A percentile compares a stretch with the other conserved stretches of the same genome.
Evolutionary conservation across 35 echinoderm and acorn worm genomes (phyloP).

Genomic region (Heliocidaris erythrogramma): DNA sequence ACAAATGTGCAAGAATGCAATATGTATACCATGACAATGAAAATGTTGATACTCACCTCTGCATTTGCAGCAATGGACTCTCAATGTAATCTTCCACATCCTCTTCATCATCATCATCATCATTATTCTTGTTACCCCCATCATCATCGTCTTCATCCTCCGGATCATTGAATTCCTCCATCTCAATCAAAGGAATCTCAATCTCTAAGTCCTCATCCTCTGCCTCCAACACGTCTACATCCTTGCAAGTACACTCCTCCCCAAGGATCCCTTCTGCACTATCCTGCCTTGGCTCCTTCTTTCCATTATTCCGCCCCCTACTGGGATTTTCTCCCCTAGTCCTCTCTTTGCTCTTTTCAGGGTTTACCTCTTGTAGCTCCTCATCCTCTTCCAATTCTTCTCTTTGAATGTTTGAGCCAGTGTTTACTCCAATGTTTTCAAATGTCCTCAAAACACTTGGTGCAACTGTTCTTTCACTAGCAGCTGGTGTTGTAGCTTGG

Average conservation of each 20-base stretch:
- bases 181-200: constrained; percentile 24
- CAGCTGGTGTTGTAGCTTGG: not conserved
- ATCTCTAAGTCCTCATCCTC: constrained; percentile 36
- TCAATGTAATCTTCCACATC: not conserved
- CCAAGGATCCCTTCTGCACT: not conserved
- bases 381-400: not conserved
- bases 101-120: not conserved
- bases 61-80: constrained; percentile 6
- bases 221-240: constrained; percentile 40
- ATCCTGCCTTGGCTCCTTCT: not conserved
- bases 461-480: not conserved
- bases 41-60: not conserved
- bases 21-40: not conserved
- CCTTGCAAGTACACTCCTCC: constrained; percentile 64
- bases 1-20: not conserved
- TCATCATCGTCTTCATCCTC: constrained; percentile 42
- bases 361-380: not conserved
- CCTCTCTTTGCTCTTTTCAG: not conserved
- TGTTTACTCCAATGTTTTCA: not conserved
- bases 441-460: not conserved
- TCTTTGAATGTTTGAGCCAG: not conserved
- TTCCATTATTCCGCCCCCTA: not conserved
- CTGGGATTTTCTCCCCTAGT: not conserved
- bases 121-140: not conserved
- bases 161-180: not conserved